Evolutionary conservation across 2,113 vertebrate species (phyloP), one percentile per base, ranked within the genome.

Genomic region (Perca flavescens): DNA sequence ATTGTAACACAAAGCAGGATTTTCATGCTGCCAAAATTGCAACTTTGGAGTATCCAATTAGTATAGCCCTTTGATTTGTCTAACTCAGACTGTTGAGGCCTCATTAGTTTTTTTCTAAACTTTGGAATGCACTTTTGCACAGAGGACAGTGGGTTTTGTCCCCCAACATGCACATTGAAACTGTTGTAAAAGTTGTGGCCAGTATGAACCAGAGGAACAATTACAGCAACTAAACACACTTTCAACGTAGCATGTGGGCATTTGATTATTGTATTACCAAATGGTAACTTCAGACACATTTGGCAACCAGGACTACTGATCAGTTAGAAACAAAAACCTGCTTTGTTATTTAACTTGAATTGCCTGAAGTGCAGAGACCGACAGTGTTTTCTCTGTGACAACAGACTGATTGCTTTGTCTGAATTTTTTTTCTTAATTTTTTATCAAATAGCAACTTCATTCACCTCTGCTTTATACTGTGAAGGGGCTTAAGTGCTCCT

Each of bases 401-500:
- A 31, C 50, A 46, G 8, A 75, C 13, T 50, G 31, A 66, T 54
- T 74, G 63, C 11, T 68, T 72, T 79, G 36, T 69, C 74, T 53
- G 65, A 25, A 43, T 17, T 62, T 34, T 1, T 6, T 22, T 16
- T 49, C 25, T 31, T 54, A 19, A 25, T 52, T 50, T 54, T 34
- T 4, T 70, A 84, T 77, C 61, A 66, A 83, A 78, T 61, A 53
- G 25, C 14, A 79, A 65, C 25, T 82, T 67, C 40, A 82, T 74
- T 74, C 79, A 83, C 64, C 50, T 77, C 65, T 72, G 67, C 34
- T 79, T 89, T 79, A 67, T 64, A 57, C 80, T 56, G 69, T 82
- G 82, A 25, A 31, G 74, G 56, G 79, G 77, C 60, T 78, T 85
- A 88, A 90, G 54, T 70, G 71, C 77, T 81, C 62, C 84, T 88